Conservation (phyloP, 2,113 vertebrate genomes). For the Syngnathus scovelli region DNA sequence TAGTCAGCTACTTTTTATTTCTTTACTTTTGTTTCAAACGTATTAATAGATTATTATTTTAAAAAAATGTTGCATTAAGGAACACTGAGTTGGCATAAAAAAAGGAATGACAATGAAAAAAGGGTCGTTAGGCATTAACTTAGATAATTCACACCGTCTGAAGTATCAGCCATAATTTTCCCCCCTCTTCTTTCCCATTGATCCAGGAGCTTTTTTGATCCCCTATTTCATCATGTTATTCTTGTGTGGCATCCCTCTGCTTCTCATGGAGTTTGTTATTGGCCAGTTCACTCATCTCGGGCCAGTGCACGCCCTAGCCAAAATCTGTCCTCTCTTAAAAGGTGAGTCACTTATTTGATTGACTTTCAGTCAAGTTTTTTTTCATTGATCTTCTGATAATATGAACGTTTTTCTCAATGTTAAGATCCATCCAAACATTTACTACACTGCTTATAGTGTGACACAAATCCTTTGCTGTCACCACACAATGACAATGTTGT, state of each 20-base stretch:
- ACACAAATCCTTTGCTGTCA: neutral
- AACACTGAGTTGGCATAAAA: too few relatives aligned
- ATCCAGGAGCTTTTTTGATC: conserved; percentile 69
- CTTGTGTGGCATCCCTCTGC: conserved; percentile 70
- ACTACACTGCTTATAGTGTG: neutral
- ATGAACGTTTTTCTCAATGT: neutral
- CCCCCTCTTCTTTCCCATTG: neutral
- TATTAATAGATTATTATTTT: too few relatives aligned
- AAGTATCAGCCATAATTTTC: neutral
- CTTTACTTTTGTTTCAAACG: too few relatives aligned
- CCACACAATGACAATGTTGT: neutral
- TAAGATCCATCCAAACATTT: neutral
- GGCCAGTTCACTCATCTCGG: conserved; percentile 71
- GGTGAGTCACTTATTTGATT: conserved; percentile 54
- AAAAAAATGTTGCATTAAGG: too few relatives aligned
- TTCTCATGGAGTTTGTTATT: conserved; percentile 69
- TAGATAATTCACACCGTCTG: neutral
- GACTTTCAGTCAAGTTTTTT: neutral
- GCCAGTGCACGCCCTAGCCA: conserved; percentile 65
- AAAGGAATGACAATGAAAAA: too few relatives aligned
- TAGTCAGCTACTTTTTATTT: too few relatives aligned
- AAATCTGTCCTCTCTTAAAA: conserved; percentile 74
- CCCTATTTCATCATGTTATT: conserved; percentile 70
- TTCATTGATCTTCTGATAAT: neutral
- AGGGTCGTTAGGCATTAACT: neutral